A percentile compares a stretch with the other conserved stretches of the same genome.
Evolutionary conservation across 2,113 vertebrate genomes (phyloP).

Genomic region (Carassius gibelio): DNA sequence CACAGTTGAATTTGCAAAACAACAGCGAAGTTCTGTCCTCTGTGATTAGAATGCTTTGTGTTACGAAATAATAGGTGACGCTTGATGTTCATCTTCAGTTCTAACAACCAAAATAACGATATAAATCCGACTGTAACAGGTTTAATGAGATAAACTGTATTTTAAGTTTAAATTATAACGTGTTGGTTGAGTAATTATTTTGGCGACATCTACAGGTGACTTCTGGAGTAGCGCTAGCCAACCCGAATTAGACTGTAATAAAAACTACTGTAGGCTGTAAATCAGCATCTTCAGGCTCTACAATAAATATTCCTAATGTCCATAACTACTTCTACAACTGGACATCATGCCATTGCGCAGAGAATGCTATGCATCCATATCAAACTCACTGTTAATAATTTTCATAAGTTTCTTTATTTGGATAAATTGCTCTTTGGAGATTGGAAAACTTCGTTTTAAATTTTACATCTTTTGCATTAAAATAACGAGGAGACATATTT

Average conservation of each 20-base stretch:
- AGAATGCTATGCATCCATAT: not conserved
- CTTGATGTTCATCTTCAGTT: not conserved
- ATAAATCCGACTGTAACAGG: no score
- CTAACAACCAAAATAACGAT: not conserved
- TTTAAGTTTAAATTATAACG: not conserved
- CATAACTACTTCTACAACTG: not conserved
- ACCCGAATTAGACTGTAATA: not conserved
- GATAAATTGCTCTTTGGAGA: no score
- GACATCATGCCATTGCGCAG: not conserved
- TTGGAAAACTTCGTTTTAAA: no score
- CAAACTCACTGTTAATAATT: not conserved
- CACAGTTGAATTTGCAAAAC: not conserved
- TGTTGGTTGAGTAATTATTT: not conserved
- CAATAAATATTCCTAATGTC: not conserved
- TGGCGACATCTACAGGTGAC: slow-evolving; percentile 26
- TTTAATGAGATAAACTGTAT: not conserved
- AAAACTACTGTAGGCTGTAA: not conserved
- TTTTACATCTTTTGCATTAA: no score
- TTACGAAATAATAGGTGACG: not conserved
- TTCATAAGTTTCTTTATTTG: not conserved
- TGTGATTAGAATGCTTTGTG: not conserved
- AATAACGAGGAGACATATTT: no score
- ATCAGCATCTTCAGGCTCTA: no score
- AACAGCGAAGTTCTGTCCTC: not conserved
- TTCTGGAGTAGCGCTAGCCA: not conserved